These are phyloP conservation scores for Acanthochromis polyacanthus DNA, from an alignment of 2,113 vertebrate genomes.

Conservation along the genomic window DNA sequence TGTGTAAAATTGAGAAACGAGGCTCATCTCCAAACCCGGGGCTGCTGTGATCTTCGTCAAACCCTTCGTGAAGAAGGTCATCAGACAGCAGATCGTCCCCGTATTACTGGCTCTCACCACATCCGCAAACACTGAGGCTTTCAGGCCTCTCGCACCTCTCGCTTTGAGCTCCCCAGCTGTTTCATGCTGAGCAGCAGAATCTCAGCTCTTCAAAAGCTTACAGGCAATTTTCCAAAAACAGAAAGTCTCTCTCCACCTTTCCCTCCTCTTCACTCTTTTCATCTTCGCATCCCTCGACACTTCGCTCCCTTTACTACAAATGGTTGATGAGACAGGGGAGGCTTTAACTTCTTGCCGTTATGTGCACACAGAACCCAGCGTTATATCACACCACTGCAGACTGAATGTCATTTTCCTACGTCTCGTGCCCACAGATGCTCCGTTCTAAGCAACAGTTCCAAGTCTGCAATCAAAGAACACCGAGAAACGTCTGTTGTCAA, in stretches of 20 bases:
- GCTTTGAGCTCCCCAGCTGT: slow-evolving; percentile 30
- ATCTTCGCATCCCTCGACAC: slow-evolving; percentile 29
- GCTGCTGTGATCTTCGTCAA: slow-evolving; percentile 59
- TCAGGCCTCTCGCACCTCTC: slow-evolving; percentile 49
- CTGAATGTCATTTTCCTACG: neutral
- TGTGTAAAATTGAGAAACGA: slow-evolving; percentile 7
- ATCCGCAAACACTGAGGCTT: slow-evolving; percentile 51
- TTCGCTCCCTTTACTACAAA: neutral
- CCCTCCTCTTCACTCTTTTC: slow-evolving; percentile 36
- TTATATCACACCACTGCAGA: neutral
- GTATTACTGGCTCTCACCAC: slow-evolving; percentile 47
- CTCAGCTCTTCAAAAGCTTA: slow-evolving; percentile 24
- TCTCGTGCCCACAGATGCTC: neutral
- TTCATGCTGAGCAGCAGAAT: slow-evolving; percentile 18
- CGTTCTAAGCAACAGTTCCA: slow-evolving; percentile 1
- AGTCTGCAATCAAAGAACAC: slow-evolving; percentile 17
- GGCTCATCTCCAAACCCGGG: slow-evolving; percentile 29
- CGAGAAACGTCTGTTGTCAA: slow-evolving; percentile 18
- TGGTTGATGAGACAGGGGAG: neutral
- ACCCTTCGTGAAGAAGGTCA: slow-evolving; percentile 53
- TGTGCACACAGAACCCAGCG: neutral
- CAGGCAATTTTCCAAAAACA: slow-evolving; percentile 38
- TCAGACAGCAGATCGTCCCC: slow-evolving; percentile 34
- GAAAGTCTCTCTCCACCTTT: neutral
- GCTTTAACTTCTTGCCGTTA: neutral